These are phyloP conservation scores for Dromococcyx pavoninus DNA, from an alignment of 2,797 vertebrate species.

Conservation along the genomic window DNA sequence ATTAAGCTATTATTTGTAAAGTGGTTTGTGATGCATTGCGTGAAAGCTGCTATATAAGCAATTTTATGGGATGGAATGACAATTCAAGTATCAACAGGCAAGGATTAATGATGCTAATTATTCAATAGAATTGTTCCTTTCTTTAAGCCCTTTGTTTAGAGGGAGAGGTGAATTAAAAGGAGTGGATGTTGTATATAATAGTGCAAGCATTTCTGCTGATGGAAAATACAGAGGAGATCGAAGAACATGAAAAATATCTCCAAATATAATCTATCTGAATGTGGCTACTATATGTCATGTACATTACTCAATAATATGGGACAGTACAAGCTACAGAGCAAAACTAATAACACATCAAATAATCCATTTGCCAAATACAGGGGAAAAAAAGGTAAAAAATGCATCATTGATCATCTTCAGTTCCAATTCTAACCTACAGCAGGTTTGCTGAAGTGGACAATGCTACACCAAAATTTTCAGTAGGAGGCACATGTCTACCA, in stretches of 20 bases:
- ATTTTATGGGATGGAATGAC: constrained; percentile 31
- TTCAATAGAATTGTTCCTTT: constrained; percentile 33
- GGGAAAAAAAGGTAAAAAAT: neutral
- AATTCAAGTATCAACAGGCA: constrained; percentile 44
- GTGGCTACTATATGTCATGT: constrained; percentile 2
- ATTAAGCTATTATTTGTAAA: constrained; percentile 64
- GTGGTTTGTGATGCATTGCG: constrained; percentile 19
- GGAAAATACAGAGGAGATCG: neutral
- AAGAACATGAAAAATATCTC: constrained; percentile 25
- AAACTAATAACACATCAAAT: neutral
- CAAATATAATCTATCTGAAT: neutral
- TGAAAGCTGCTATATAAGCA: constrained; percentile 24
- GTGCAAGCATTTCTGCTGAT: constrained; percentile 10
- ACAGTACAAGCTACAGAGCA: neutral
- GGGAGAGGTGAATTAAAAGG: neutral
- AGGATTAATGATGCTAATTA: constrained; percentile 60
- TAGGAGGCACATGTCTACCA: neutral
- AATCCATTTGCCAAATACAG: neutral
- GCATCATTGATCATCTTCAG: neutral
- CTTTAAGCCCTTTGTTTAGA: constrained; percentile 16
- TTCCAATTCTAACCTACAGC: neutral
- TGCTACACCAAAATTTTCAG: neutral
- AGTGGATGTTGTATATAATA: neutral
- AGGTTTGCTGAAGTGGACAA: neutral
- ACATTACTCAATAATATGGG: constrained; percentile 26